Conservation (phyloP, 2,888 invertebrate genomes). For the Spicauda simplicius region DNA sequence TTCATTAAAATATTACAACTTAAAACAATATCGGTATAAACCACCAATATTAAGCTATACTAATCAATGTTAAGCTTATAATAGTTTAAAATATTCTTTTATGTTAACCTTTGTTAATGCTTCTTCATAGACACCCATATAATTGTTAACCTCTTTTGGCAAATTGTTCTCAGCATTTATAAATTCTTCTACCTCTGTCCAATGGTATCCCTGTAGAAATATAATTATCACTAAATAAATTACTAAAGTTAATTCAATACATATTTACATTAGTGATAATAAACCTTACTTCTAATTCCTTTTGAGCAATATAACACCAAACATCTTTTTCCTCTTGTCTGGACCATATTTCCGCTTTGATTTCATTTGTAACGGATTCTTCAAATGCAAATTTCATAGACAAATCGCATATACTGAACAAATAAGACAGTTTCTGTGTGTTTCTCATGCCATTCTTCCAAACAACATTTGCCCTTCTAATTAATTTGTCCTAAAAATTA, state of each 20-base stretch:
- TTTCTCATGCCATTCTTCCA: conserved; percentile 86
- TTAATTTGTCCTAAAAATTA: conserved; percentile 71
- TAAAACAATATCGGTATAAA: too few relatives aligned
- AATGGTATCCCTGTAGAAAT: conserved; percentile 68
- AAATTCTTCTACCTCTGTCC: conserved; percentile 70
- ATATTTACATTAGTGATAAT: background rate
- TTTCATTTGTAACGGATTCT: conserved; percentile 72
- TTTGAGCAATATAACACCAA: conserved; percentile 72
- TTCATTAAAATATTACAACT: conserved; percentile 1
- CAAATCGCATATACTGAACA: conserved; percentile 86
- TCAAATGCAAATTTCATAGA: conserved; percentile 85
- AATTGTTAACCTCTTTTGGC: conserved; percentile 63
- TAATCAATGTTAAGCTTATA: too few relatives aligned
- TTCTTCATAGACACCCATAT: conserved; percentile 70
- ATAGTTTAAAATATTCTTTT: too few relatives aligned
- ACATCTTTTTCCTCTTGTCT: conserved; percentile 61
- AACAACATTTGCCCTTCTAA: conserved; percentile 85
- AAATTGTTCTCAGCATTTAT: conserved; percentile 56
- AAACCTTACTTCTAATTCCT: conserved; percentile 69
- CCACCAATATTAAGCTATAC: too few relatives aligned
- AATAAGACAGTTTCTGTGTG: conserved; percentile 81
- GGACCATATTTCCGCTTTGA: conserved; percentile 73
- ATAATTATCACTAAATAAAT: background rate
- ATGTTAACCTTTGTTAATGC: conserved; percentile 50
- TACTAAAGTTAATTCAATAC: background rate